Evolutionary conservation across 2,888 invertebrate genomes (phyloP).

Genomic region (Exocentrus adspersus): DNA sequence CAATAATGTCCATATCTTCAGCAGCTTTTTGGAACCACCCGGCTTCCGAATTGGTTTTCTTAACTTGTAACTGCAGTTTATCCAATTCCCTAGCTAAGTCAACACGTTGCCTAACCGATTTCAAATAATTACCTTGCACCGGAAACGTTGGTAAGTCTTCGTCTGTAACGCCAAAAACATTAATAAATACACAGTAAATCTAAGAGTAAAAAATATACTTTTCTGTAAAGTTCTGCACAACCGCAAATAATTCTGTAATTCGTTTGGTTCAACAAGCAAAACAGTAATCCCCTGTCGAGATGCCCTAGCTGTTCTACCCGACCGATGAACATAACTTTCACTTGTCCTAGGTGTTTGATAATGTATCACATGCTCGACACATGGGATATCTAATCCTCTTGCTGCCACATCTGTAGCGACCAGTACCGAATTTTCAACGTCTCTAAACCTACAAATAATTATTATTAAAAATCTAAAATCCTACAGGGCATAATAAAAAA

Average conservation of each 20-base stretch:
- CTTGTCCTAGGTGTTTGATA: conserved; percentile 95
- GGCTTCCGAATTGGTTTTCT: conserved; percentile 73
- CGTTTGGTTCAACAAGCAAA: conserved; percentile 89
- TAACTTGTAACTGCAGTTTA: conserved; percentile 73
- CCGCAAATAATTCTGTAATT: conserved; percentile 81
- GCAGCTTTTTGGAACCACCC: conserved; percentile 91
- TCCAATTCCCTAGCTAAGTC: conserved; percentile 84
- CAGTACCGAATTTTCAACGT: conserved; percentile 77
- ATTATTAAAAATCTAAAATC: neutral
- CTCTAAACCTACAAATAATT: conserved; percentile 71
- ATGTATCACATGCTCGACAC: conserved; percentile 94
- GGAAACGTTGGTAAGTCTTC: conserved; percentile 88
- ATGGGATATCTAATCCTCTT: conserved; percentile 93
- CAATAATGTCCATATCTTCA: conserved; percentile 89
- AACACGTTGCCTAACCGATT: conserved; percentile 77
- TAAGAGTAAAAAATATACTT: no score
- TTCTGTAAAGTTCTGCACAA: conserved; percentile 86
- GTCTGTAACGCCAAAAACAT: conserved; percentile 66
- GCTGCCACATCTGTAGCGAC: conserved; percentile 98
- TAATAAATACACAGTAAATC: no score
- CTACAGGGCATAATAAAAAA: neutral
- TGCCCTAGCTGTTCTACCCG: conserved; percentile 95
- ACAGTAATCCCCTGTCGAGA: conserved; percentile 89
- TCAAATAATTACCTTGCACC: conserved; percentile 71
- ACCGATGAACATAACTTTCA: conserved; percentile 96